These are phyloP conservation scores for Papilio machaon DNA, from an alignment of 1,140 invertebrate species.

Conservation along the genomic window DNA sequence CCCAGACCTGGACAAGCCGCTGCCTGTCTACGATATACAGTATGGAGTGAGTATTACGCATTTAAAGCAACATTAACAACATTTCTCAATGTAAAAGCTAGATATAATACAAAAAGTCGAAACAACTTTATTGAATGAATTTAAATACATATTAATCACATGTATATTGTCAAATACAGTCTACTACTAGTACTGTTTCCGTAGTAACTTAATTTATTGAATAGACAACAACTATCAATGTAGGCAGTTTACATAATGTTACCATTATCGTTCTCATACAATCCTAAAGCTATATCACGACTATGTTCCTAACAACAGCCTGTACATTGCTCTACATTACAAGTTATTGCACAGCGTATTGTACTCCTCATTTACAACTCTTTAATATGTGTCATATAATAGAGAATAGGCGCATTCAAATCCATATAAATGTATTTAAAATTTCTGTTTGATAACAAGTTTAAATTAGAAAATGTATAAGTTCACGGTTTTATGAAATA, in stretches of 20 bases:
- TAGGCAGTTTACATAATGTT: constrained; percentile 31
- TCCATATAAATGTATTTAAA: not conserved
- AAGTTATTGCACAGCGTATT: not conserved
- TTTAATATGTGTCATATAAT: not conserved
- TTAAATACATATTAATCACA: not conserved
- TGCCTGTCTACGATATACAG: constrained; percentile 82
- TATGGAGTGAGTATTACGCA: constrained; percentile 80
- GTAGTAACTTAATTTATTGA: constrained; percentile 9
- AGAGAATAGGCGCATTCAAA: not conserved
- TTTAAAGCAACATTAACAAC: not conserved
- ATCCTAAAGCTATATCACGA: constrained; percentile 12
- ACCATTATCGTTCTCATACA: not conserved
- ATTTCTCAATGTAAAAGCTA: not conserved
- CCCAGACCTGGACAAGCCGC: constrained; percentile 74
- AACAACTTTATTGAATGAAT: not conserved
- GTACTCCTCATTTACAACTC: not conserved
- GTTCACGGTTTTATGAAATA: not conserved
- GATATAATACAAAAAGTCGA: not conserved
- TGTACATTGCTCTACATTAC: constrained; percentile 2
- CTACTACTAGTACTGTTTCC: not conserved
- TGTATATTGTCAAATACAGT: not conserved
- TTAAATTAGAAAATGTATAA: not conserved
- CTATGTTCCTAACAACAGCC: not conserved
- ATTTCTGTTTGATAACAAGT: not conserved
- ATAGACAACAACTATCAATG: constrained; percentile 12